These are phyloP conservation scores for Saxidomus purpurata DNA, from an alignment of 1,140 invertebrate species.

Conservation along the genomic window DNA sequence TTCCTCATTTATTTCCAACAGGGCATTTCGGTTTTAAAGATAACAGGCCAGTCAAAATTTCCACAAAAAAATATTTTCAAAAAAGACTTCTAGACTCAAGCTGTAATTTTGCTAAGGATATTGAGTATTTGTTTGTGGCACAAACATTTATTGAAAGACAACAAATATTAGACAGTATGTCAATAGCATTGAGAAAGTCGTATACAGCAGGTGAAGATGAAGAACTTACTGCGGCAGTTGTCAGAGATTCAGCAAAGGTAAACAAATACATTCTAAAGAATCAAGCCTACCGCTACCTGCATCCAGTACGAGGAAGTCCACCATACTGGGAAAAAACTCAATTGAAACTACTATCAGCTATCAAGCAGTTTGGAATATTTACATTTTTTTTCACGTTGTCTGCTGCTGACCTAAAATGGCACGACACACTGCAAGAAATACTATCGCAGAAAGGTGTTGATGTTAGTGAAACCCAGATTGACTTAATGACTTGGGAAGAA, in stretches of 20 bases:
- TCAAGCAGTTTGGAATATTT: constrained; percentile 63
- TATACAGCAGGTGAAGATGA: constrained; percentile 52
- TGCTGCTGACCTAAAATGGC: constrained; percentile 41
- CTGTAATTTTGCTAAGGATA: constrained; percentile 6
- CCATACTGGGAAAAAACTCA: constrained; percentile 69
- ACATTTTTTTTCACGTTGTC: constrained; percentile 64
- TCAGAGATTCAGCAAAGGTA: background rate
- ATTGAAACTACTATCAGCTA: constrained; percentile 70
- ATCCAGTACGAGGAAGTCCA: constrained; percentile 55
- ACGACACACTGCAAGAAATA: constrained; percentile 28
- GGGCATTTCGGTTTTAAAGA: constrained; percentile 26
- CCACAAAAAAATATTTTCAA: constrained; percentile 19
- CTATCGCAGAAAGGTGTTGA: background rate
- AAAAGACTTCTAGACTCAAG: constrained; percentile 3
- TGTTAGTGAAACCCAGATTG: constrained; percentile 4
- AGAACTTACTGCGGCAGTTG: constrained; percentile 58
- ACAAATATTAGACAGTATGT: constrained; percentile 38
- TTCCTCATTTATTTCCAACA: constrained; percentile 34
- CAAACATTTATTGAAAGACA: constrained; percentile 12
- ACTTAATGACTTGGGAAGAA: constrained; percentile 17
- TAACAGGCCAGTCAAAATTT: constrained; percentile 4
- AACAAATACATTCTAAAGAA: constrained; percentile 30
- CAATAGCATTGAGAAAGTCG: constrained; percentile 47
- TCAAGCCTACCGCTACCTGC: background rate
- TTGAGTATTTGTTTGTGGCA: constrained; percentile 44